These are phyloP conservation scores for Beris morrisii DNA, from an alignment of 2,888 invertebrate genomes.

Conservation along the genomic window DNA sequence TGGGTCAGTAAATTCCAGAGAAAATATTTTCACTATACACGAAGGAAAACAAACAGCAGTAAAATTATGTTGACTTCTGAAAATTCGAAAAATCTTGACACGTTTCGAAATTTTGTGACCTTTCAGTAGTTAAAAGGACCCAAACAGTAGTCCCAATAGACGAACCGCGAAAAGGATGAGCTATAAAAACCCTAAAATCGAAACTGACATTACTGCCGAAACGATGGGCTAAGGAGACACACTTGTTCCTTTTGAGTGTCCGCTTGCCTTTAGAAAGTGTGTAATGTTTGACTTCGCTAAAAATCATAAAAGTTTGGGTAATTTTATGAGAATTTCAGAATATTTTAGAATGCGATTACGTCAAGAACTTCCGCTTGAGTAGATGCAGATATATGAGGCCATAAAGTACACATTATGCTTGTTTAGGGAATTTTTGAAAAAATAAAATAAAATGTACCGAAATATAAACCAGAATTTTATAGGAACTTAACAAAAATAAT, in stretches of 20 bases:
- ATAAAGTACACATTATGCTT: no score
- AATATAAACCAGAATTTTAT: no score
- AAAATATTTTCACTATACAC: background rate
- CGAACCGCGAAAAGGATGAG: constrained; percentile 13
- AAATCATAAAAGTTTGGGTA: no score
- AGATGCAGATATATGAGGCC: no score
- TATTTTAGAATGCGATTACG: no score
- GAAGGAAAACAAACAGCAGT: background rate
- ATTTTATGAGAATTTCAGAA: no score
- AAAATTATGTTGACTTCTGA: background rate
- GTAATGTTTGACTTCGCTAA: no score
- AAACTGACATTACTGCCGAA: background rate
- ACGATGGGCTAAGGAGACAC: constrained; percentile 5
- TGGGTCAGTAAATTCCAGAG: no score
- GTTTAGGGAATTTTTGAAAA: no score
- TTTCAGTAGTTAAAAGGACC: constrained; percentile 16
- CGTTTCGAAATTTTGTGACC: background rate
- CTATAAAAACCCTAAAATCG: background rate
- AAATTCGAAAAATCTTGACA: background rate
- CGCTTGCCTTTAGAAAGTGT: background rate
- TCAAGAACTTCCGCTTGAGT: no score
- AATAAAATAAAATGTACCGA: no score
- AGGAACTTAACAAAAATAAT: no score
- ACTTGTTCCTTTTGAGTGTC: background rate
- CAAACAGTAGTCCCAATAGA: constrained; percentile 13